Evolutionary conservation across 2,888 invertebrate species (phyloP), one percentile per base, ranked within the genome.

Genomic region (Ptychoptera albimana): DNA sequence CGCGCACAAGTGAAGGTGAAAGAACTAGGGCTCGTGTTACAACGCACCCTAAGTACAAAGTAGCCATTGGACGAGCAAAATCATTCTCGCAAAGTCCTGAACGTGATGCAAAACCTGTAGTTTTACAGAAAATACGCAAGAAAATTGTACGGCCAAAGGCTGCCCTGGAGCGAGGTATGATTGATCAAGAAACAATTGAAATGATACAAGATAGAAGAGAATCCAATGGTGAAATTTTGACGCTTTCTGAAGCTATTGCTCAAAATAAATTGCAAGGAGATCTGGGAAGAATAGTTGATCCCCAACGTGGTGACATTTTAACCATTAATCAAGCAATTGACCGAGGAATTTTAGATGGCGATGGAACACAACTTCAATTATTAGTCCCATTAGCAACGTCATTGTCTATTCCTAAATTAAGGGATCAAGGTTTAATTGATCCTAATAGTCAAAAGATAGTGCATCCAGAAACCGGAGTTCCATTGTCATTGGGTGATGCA

Each of bases 381-480:
- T 67, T 89, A 30, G 72, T 88, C 53, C 89, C 91, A 16, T 63
- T 88, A 47, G 86, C 79, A 38, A 78, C 79, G 57, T 83, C 84
- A 58, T 67, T 91, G 12, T 81, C 87, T 1, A 72, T 92, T 52
- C 82, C 87, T 9, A 86, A 88, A 65, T 72, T 93, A 38, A 75
- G 87, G 50, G 75, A 79, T 50, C 89, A 91, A 66, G 94, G 93
- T 40, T 73, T 92, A 31, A 73, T 92, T 51, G 84, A 86, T 59
- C 74, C 76, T 5, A 63, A 66, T 30, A 75, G 76, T 11, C 75
- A 77, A 49, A 82, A 80, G 65, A 78, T 88, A 47, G 74, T 92
- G 51, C 91, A 91, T 62, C 89, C 91, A 2, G 88, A 88, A 66
- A 83, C 85, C 15, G 91, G 91, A 2, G 75, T 71, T 51, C 75